These are phyloP conservation scores for Channa maculata DNA, from an alignment of 2,113 vertebrate genomes.

Conservation along the genomic window DNA sequence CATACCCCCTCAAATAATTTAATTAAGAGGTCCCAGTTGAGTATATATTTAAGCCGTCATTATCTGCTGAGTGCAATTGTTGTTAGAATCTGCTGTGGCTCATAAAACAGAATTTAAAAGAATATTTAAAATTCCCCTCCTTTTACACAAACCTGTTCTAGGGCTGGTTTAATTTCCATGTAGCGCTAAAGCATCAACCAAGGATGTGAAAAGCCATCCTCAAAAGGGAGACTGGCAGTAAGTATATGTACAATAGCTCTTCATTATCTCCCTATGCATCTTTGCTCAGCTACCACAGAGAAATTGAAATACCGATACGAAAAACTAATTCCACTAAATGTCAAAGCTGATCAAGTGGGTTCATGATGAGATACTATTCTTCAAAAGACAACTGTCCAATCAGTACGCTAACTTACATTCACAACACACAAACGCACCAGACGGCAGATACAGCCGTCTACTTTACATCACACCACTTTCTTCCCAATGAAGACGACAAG, in stretches of 20 bases:
- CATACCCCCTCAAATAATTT: constrained; percentile 77
- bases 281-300: no score
- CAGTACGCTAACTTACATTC: no score
- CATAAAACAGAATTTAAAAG: constrained; percentile 63
- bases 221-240: background rate
- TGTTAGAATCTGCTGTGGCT: constrained; percentile 54
- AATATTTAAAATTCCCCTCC: constrained; percentile 39
- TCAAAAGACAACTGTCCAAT: no score
- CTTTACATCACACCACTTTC: no score
- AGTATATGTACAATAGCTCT: background rate
- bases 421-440: no score
- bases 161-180: constrained; percentile 1
- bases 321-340: no score
- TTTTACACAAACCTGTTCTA: constrained; percentile 24
- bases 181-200: background rate
- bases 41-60: constrained; percentile 78
- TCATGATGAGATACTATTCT: no score
- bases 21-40: constrained; percentile 78
- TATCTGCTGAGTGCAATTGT: constrained; percentile 72
- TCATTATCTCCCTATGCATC: background rate
- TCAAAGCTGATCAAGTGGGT: no score
- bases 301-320: no score
- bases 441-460: no score
- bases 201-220: background rate
- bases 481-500: no score